Evolutionary conservation across 2,113 vertebrate genomes (phyloP).

Genomic region (Micromys minutus): DNA sequence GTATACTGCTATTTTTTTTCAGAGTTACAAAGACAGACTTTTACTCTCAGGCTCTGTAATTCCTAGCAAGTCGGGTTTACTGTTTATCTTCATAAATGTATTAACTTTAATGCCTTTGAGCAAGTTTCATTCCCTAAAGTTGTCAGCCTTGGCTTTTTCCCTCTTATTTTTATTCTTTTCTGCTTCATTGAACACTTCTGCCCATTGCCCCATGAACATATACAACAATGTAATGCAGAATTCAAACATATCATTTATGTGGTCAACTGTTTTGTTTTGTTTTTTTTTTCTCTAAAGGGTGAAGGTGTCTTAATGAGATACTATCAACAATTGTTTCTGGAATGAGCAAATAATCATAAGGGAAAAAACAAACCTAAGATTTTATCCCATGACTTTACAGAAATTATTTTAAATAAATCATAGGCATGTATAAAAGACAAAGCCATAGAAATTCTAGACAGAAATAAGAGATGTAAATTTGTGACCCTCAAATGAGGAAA

Average conservation of each 20-base stretch:
- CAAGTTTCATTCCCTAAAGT: not conserved
- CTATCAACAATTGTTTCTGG: slow-evolving; percentile 14
- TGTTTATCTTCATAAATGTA: not conserved
- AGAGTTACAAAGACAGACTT: not conserved
- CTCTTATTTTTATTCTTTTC: not conserved
- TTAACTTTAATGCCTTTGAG: slow-evolving; percentile 8
- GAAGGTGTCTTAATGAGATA: not conserved
- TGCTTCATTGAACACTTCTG: not conserved
- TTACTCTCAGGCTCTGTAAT: not conserved
- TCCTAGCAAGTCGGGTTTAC: not conserved
- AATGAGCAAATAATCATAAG: not conserved
- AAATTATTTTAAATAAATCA: slow-evolving; percentile 30
- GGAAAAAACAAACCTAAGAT: not conserved
- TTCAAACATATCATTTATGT: not conserved
- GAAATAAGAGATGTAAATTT: slow-evolving; percentile 17
- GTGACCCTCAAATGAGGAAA: slow-evolving; percentile 12
- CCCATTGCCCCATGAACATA: not conserved
- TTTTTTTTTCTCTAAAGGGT: not conserved
- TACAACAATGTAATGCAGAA: not conserved
- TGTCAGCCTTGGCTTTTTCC: not conserved
- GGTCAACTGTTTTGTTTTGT: not conserved
- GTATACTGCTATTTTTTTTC: not conserved
- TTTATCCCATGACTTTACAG: not conserved
- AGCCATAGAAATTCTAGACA: not conserved
- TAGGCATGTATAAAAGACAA: slow-evolving; percentile 9